phyloP scores from a whole-genome alignment of 2,797 vertebrate genomes.

The Macropodus opercularis region DNA sequence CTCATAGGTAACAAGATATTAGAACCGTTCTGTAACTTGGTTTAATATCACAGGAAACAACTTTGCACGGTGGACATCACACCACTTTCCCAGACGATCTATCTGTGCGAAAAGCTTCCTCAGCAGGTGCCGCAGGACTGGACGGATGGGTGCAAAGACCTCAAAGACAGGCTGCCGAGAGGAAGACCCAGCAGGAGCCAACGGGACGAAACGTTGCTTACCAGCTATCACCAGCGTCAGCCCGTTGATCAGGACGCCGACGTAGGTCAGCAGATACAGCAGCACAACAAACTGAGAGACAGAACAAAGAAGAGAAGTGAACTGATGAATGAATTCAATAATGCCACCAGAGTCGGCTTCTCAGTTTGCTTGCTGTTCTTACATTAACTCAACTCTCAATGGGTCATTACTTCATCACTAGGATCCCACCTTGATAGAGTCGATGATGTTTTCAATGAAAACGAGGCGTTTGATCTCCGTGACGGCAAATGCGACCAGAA shows the following conservation, averaged over 20 bases:
- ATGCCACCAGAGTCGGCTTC: too few relatives aligned
- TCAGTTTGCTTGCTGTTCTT: too few relatives aligned
- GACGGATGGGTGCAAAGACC: not conserved
- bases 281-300: constrained; percentile 84
- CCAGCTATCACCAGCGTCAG: constrained; percentile 89
- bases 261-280: constrained; percentile 89
- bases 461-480: constrained; percentile 87
- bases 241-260: constrained; percentile 87
- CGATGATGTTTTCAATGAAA: constrained; percentile 85
- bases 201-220: constrained; percentile 60
- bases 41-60: not conserved
- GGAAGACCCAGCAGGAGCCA: not conserved
- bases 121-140: not conserved
- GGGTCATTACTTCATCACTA: not conserved
- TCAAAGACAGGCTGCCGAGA: not conserved
- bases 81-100: not conserved
- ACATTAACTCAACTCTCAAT: too few relatives aligned
- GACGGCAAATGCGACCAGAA: constrained; percentile 77
- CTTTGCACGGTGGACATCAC: not conserved
- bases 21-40: not conserved
- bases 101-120: not conserved
- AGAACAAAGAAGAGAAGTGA: constrained; percentile 7
- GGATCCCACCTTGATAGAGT: constrained; percentile 88
- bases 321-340: not conserved
- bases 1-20: not conserved